Evolutionary conservation across 2,797 vertebrate species (phyloP).

Genomic region (Lagodon rhomboides): DNA sequence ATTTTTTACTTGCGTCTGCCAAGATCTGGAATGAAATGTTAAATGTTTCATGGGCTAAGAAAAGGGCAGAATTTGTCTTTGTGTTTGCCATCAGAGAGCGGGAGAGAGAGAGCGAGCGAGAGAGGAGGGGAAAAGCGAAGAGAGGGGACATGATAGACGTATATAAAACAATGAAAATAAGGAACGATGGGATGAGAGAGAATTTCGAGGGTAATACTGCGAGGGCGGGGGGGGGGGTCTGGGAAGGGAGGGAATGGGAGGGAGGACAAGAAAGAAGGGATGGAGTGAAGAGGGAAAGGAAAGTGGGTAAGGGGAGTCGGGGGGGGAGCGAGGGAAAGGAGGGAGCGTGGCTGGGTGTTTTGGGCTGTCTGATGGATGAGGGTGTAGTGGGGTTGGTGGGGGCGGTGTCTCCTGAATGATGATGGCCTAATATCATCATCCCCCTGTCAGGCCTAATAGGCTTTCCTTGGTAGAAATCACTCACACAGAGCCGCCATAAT

Average conservation of each 20-base stretch:
- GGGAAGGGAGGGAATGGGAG: conserved; percentile 38
- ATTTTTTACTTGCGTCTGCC: conserved; percentile 99
- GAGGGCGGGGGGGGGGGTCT: conserved; percentile 29
- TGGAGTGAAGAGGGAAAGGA: conserved; percentile 44
- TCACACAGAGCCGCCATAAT: conserved; percentile 99
- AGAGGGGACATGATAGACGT: conserved; percentile 62
- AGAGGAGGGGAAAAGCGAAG: conserved; percentile 43
- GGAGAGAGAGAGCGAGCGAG: conserved; percentile 83
- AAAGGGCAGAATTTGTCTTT: conserved; percentile 99
- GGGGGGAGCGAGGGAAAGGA: conserved; percentile 58
- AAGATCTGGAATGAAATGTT: conserved; percentile 99
- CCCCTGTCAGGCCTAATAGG: conserved; percentile 99
- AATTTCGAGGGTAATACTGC: conserved; percentile 46
- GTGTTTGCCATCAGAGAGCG: conserved; percentile 91
- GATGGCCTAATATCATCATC: conserved; percentile 99
- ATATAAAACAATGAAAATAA: conserved; percentile 69
- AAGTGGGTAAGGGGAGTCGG: conserved; percentile 54
- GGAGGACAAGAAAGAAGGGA: conserved; percentile 39
- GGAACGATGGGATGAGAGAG: conserved; percentile 55
- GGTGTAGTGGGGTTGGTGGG: conserved; percentile 89
- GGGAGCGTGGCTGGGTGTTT: conserved; percentile 88
- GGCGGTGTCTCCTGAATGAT: conserved; percentile 98
- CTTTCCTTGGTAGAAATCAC: conserved; percentile 99
- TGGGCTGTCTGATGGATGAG: conserved; percentile 96
- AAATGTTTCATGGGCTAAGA: conserved; percentile 99